Evolutionary conservation across 2,113 vertebrate species (phyloP), one percentile per base, ranked within the genome.

Genomic region (Oceanodroma tethys): DNA sequence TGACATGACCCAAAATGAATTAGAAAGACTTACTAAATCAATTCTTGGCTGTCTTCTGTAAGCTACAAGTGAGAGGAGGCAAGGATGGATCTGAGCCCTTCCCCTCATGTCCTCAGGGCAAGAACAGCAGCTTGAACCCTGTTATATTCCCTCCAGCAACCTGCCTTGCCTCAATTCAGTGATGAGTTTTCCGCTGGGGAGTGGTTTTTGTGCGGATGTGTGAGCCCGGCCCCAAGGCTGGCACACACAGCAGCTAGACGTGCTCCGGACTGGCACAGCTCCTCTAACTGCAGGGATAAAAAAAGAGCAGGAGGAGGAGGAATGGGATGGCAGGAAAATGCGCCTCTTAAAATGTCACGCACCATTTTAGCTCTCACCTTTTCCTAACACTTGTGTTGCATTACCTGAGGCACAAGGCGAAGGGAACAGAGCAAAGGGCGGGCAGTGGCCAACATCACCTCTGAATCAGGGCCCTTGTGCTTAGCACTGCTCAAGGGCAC

Each of bases 361-460:
- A 38, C 66, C 19, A 38, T 76, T 95, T 95, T 92, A 92, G 55
- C 75, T 97, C 67, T 93, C 72, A 58, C 45, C 22, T 86, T 92
- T 72, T 53, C 43, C 55, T 73, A 47, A 75, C 25, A 15, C 36
- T 71, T 70, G 21, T 70, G 42, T 66, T 89, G 23, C 17, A 63
- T 43, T 53, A 15, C 34, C 88, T 75, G 29, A 81, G 63, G 45
- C 48, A 83, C 27, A 68, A 81, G 55, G 29, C 2, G 5, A 91
- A 87, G 52, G 15, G 38, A 75, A 52, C 10, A 58, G 22, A 47
- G 43, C 12, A 52, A 75, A 75, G 34, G 43, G 40, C 45, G 42
- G 59, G 29, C 45, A 62, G 20, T 47, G 43, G 45, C 38, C 71
- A 86, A 11, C 40, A 72, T 65, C 25, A 55, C 25, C 25, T 81